Conservation (phyloP, 2,888 invertebrate species). For the Meghimatium bilineatum region DNA sequence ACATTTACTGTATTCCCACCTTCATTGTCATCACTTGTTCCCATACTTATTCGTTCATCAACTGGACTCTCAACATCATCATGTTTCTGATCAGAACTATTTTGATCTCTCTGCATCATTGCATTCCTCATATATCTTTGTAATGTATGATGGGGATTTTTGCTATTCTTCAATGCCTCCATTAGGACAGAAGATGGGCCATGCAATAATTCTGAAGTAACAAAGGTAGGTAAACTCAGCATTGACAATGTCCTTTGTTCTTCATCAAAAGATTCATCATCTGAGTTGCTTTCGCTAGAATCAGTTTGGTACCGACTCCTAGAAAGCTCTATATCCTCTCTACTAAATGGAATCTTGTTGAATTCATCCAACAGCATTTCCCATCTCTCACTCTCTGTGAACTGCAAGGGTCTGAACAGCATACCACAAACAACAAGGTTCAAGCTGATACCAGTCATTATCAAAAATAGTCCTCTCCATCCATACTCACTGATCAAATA, state of each 20-base stretch:
- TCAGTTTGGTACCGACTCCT: conserved; percentile 37
- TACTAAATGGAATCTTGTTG: conserved; percentile 61
- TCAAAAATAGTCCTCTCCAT: conserved; percentile 75
- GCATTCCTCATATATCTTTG: conserved; percentile 49
- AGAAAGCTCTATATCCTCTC: conserved; percentile 35
- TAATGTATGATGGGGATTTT: conserved; percentile 43
- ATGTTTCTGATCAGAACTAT: not conserved
- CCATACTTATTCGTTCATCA: not conserved
- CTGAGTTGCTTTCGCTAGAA: conserved; percentile 22
- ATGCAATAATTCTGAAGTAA: not conserved
- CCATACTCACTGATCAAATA: conserved; percentile 71
- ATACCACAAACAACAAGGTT: conserved; percentile 74
- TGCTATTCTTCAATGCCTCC: conserved; percentile 44
- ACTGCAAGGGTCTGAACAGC: conserved; percentile 71
- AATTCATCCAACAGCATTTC: conserved; percentile 65
- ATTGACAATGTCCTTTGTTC: conserved; percentile 32
- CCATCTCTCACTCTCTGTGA: conserved; percentile 62
- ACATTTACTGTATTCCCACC: not conserved
- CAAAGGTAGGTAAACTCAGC: conserved; percentile 45
- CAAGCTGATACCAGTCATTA: conserved; percentile 72
- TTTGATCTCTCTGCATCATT: conserved; percentile 26
- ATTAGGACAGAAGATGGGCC: conserved; percentile 26
- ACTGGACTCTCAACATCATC: not conserved
- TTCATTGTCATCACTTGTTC: not conserved
- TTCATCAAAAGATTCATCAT: conserved; percentile 25